Base-by-base conservation (phyloP, 37 sponge, comb jelly and placozoan species). In the Ephydatia muelleri region DNA sequence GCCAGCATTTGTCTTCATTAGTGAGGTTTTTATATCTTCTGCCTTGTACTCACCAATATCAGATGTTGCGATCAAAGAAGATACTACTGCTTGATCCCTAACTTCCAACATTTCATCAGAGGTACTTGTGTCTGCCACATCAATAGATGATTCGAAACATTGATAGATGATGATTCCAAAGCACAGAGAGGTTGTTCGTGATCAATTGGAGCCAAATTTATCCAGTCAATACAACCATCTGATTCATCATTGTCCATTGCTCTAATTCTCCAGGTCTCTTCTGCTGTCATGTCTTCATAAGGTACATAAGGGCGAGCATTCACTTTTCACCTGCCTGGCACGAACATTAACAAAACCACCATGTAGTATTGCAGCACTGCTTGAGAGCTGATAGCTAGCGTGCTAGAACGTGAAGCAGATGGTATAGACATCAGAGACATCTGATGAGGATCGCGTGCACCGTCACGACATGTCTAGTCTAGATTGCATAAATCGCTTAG, bases 1-100 rank as follows among this genome's bases (percentile, higher is more conserved):
- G 83, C 83, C 74, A 73, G 4, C 40, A 23, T 31, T 72, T 82
- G 28, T 73, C 73, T 28, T 82, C 83, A 48, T 82, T 23, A 35
- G 80, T 31, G 14, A 80, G 32, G 19, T 37, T 65, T 33, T 27
- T 67, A 29, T n/a, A n/a, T n/a, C n/a, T n/a, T n/a, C n/a, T n/a
- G 64, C 2, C 34, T 34, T 34, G 68, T 67, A 57, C 57, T 57
- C 57, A 57, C 57, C 57, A 57, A 57, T 57, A 57, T 57, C 57
- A 57, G 57, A 16, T 57, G 57, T 57, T 57, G 57, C 57, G 16
- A 21, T 57, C 19, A 57, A 57, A 57, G 57, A 57, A 57, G 57
- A 57, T 57, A 57, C 57, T 57, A 57, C 57, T 57, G 57, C 6
- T 57, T 57, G 57, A 57, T 57, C 57, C 57, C 57, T 57, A 57